Base-by-base conservation (phyloP, 2,888 invertebrate genomes). In the Hydropsyche betteni region DNA sequence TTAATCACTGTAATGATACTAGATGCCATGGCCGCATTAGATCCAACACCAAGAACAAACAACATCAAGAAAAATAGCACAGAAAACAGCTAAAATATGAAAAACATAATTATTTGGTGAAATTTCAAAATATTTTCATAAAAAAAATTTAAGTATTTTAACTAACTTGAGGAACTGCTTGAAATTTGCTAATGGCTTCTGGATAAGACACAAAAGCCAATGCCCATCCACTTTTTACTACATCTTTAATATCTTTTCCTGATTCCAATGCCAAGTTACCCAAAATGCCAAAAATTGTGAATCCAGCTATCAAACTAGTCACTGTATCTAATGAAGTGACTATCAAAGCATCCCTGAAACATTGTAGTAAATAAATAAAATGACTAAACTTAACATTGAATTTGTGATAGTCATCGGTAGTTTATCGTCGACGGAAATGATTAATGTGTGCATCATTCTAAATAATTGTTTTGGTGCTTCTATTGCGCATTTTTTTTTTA, bases 121-220 rank as follows among this genome's bases (percentile, higher is more conserved):
- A 0, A n/a, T 36, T 55, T n/a, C 1, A 55, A 10, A n/a, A 7
- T 55, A n/a, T 55, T 4, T 14, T 7, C 6, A 55, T 55, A 2
- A 55, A 55, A 55, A 10, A 55, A 16, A 6, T 6, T 55, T 12
- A 55, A 16, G 12, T 4, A 24, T 4, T 44, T 44, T 44, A 44
- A 44, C 10, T 44, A 44, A 88, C 89, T 38, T 72, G 72, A 0
- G 89, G 89, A 61, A 88, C 82, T 10, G 82, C 83, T 36, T 86
- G 84, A 79, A 90, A 88, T 80, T 88, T 87, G 44, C 88, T 85
- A 75, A 89, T 88, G 5, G 89, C 89, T 80, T 89, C 88, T 0
- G 90, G 90, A 82, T 90, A 90, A 0, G 88, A 88, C 33, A 90
- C 85, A 79, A 90, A 90, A 0, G 89, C 89, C n/a, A 90, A 80